These are phyloP conservation scores for Poeciliopsis turrubarensis DNA, from an alignment of 2,113 vertebrate genomes.

Conservation along the genomic window DNA sequence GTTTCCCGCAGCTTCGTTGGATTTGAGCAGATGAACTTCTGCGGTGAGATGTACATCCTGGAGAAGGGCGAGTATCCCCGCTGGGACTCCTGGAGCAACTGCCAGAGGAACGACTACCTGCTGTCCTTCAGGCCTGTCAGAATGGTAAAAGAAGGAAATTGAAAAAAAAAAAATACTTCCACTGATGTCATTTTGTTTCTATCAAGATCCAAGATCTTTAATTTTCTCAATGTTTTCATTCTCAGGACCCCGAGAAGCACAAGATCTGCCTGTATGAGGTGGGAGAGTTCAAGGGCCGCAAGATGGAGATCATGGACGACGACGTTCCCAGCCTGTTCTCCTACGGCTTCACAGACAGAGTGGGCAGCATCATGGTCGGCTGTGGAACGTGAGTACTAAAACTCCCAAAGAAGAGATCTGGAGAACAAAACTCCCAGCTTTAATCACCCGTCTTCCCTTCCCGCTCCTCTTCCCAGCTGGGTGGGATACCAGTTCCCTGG, in stretches of 20 bases:
- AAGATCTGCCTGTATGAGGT: conserved; percentile 87
- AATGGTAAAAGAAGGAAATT: conserved; percentile 69
- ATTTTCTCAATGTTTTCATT: background rate
- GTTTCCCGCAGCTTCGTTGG: conserved; percentile 77
- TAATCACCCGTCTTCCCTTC: background rate
- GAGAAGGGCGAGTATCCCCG: conserved; percentile 86
- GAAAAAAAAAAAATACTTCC: background rate
- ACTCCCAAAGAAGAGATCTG: background rate
- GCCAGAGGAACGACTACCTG: conserved; percentile 84
- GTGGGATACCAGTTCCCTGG: conserved; percentile 86
- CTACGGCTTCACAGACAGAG: conserved; percentile 85
- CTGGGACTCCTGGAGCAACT: conserved; percentile 87
- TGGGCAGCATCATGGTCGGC: conserved; percentile 83
- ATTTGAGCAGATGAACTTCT: conserved; percentile 86
- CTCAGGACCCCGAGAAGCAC: conserved; percentile 84
- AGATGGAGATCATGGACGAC: conserved; percentile 88
- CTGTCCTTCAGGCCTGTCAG: conserved; percentile 84
- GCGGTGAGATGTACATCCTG: conserved; percentile 86
- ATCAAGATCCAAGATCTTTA: background rate
- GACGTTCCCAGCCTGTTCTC: conserved; percentile 84
- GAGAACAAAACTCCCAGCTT: background rate
- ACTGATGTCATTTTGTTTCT: background rate
- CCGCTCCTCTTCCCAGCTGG: conserved; percentile 62
- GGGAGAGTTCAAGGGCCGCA: conserved; percentile 85
- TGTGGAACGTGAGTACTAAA: conserved; percentile 81